Base-by-base conservation (phyloP, 2,797 vertebrate species). In the Amblyopsis hoosieri region DNA sequence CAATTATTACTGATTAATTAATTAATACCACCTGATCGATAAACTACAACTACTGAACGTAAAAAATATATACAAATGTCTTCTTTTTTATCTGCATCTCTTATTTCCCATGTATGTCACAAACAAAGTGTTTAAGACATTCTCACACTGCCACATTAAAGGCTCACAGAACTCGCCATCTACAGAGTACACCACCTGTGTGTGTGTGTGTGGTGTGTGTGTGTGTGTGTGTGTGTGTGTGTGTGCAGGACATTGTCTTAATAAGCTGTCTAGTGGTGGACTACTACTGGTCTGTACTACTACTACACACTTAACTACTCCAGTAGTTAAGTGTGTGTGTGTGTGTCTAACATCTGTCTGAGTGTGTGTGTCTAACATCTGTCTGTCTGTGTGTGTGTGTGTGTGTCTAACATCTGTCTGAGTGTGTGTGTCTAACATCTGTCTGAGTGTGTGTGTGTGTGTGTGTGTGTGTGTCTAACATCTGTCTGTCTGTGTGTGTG, bases 401-500 rank as follows among this genome's bases (percentile, higher is more conserved):
- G 13, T 74, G 54, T 59, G 45, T 45, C 50, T 54, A 23, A 23
- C 19, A 23, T 23, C 19, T 23, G 55, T 52, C 48, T 13, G 45
- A 50, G 46, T 17, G 45, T 45, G 47, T 37, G 37, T 50, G 46
- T 48, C 45, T 33, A 64, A 15, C 33, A 12, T 46, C 57, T 67
- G 55, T 66, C 71, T 73, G 45, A 74, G 66, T 31, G 15, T 45
- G 48, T 14, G n/a, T 14, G 46, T 14, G 48, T 59, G 9, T 31
- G 54, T 59, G 45, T 45, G 48, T 14, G n/a, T 14, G 46, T 14
- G 48, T 59, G 9, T 31, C 19, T 37, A 1, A 55, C 12, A 12
- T 14, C n/a, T 48, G 50, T 48, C 33, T 31, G 57, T 69, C 10
- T 46, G 37, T 64, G 13, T 49, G 29, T 51, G 52, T 49, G 53